Conservation (phyloP, 2,888 invertebrate species). For the Chrysopilus asiliformis region DNA sequence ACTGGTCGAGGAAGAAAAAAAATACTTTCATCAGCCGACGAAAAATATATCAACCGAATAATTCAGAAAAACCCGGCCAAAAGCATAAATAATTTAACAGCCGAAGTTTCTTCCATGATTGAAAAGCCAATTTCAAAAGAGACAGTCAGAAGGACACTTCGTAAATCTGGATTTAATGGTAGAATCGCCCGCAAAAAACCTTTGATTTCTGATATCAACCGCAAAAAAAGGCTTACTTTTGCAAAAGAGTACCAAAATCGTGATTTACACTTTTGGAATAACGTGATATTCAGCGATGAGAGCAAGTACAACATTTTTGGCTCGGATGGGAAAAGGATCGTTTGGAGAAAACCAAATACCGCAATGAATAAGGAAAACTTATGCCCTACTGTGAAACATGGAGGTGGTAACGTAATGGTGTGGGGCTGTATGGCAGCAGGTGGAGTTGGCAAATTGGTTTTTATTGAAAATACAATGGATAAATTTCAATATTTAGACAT, state of each 20-base stretch:
- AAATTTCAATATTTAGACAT: no score
- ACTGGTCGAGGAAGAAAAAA: slow-evolving; percentile 1
- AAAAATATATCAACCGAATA: slow-evolving; percentile 4
- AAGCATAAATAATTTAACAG: slow-evolving; percentile 5
- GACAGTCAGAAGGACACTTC: no score
- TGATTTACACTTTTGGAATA: no score
- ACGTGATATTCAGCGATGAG: slow-evolving; percentile 10
- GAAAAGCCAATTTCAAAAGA: no score
- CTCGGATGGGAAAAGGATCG: slow-evolving; percentile 4
- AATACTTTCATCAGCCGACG: background rate
- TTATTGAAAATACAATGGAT: slow-evolving; percentile 8
- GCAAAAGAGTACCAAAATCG: slow-evolving; percentile 8
- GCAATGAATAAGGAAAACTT: no score
- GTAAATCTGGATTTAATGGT: no score
- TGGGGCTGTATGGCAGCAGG: no score
- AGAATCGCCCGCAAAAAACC: slow-evolving; percentile 3
- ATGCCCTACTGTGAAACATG: slow-evolving; percentile 11
- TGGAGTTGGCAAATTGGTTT: slow-evolving; percentile 8
- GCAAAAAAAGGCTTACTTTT: slow-evolving; percentile 7
- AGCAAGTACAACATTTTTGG: slow-evolving; percentile 10
- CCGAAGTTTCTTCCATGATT: slow-evolving; percentile 7
- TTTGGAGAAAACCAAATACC: slow-evolving; percentile 7
- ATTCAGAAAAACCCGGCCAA: slow-evolving; percentile 2
- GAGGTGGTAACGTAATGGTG: no score
- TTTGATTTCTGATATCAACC: background rate